phyloP scores from a whole-genome alignment of 2,797 vertebrate species.

The Ispidina picta region DNA sequence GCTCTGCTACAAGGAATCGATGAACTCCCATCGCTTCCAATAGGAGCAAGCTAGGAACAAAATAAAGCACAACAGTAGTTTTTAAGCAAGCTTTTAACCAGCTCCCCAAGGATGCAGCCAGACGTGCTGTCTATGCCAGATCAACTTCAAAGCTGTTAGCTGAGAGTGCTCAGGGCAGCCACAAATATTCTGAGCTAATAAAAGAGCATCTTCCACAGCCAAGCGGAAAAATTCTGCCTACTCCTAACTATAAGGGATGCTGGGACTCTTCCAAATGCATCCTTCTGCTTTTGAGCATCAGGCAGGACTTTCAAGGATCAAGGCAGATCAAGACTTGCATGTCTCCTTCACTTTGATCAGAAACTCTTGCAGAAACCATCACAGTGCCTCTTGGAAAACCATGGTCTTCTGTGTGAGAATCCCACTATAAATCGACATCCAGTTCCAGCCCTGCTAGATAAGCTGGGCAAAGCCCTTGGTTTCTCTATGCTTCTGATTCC shows the following conservation, averaged over 20 bases:
- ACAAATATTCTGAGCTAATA: conserved; percentile 28
- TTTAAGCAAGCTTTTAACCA: conserved; percentile 19
- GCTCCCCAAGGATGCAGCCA: conserved; percentile 18
- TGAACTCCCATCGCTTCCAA: background rate
- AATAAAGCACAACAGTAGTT: conserved; percentile 2
- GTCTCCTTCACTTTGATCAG: background rate
- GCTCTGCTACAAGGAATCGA: background rate
- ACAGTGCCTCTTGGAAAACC: background rate
- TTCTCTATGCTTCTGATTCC: background rate
- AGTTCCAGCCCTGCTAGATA: background rate
- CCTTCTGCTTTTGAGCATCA: background rate
- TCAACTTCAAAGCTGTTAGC: conserved; percentile 30
- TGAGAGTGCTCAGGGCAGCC: conserved; percentile 3
- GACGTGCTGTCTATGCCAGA: background rate
- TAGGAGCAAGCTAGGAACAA: background rate
- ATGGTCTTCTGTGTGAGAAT: background rate
- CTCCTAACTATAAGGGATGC: background rate
- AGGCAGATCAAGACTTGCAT: background rate
- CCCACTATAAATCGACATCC: background rate
- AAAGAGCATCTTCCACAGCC: conserved; percentile 10
- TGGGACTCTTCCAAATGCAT: background rate
- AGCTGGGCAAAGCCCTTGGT: background rate
- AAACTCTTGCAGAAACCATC: background rate
- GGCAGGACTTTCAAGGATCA: background rate
- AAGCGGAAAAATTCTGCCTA: background rate